Evolutionary conservation across 2,888 invertebrate genomes (phyloP).

Genomic region (Hofmannophila pseudospretella): DNA sequence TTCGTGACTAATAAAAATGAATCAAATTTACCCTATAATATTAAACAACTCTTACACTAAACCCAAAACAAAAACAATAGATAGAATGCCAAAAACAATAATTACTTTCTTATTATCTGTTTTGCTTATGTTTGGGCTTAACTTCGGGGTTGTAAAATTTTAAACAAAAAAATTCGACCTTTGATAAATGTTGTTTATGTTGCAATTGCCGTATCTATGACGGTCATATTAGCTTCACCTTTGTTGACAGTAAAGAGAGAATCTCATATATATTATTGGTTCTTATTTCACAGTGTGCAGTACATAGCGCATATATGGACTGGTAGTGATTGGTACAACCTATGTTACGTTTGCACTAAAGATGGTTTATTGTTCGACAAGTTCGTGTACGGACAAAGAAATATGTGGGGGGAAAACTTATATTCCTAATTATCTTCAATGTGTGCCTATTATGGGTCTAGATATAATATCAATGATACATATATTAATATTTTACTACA

Average conservation of each 20-base stretch:
- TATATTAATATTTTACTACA: constrained; percentile 7
- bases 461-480: constrained; percentile 5
- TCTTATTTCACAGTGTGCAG: not conserved
- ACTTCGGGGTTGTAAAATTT: constrained; percentile 6
- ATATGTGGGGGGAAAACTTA: too few species aligned
- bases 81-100: not conserved
- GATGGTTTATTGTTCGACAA: not conserved
- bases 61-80: not conserved
- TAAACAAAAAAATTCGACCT: constrained; percentile 2
- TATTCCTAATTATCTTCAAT: not conserved
- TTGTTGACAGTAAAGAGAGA: too few species aligned
- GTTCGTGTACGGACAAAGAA: not conserved
- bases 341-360: not conserved
- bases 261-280: not conserved
- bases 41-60: not conserved
- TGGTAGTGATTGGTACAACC: not conserved
- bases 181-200: not conserved
- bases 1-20: too few species aligned
- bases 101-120: not conserved
- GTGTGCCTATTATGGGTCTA: not conserved
- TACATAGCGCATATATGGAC: not conserved
- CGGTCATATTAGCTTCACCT: not conserved
- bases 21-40: not conserved
- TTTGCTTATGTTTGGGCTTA: constrained; percentile 2
- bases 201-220: not conserved